These are phyloP conservation scores for Troides oblongomaculatus DNA, from an alignment of 2,888 invertebrate genomes.

Conservation along the genomic window DNA sequence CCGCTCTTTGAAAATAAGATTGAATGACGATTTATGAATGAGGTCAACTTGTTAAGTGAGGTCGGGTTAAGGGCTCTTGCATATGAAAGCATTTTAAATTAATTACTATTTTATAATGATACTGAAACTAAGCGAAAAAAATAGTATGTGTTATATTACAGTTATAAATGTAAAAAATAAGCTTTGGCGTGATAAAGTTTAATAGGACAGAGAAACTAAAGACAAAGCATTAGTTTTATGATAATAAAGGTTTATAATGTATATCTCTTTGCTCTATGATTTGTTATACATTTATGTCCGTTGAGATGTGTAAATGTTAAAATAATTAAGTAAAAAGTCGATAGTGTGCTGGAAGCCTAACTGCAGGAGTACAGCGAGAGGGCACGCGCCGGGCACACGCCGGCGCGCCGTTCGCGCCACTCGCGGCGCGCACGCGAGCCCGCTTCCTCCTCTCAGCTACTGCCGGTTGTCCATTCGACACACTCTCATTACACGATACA, in stretches of 20 bases:
- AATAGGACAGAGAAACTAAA: neutral
- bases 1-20: slow-evolving; percentile 63
- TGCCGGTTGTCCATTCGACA: slow-evolving; percentile 34
- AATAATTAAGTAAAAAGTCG: neutral
- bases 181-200: neutral
- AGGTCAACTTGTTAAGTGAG: slow-evolving; percentile 69
- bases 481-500: slow-evolving; percentile 30
- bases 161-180: neutral
- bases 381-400: slow-evolving; percentile 65
- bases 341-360: slow-evolving; percentile 8
- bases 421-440: slow-evolving; percentile 31
- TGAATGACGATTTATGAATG: slow-evolving; percentile 76
- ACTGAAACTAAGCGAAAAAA: too few species aligned
- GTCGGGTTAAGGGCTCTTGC: slow-evolving; percentile 42
- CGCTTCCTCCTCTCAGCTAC: slow-evolving; percentile 36
- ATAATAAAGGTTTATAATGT: neutral
- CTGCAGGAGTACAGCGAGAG: slow-evolving; percentile 28
- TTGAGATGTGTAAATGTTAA: neutral
- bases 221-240: neutral
- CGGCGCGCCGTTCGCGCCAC: slow-evolving; percentile 29
- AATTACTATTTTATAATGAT: too few species aligned
- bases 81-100: neutral
- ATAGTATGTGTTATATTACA: neutral
- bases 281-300: too few species aligned
- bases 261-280: neutral